Conservation (phyloP, 2,797 vertebrate genomes). For the Pangasius djambal region DNA sequence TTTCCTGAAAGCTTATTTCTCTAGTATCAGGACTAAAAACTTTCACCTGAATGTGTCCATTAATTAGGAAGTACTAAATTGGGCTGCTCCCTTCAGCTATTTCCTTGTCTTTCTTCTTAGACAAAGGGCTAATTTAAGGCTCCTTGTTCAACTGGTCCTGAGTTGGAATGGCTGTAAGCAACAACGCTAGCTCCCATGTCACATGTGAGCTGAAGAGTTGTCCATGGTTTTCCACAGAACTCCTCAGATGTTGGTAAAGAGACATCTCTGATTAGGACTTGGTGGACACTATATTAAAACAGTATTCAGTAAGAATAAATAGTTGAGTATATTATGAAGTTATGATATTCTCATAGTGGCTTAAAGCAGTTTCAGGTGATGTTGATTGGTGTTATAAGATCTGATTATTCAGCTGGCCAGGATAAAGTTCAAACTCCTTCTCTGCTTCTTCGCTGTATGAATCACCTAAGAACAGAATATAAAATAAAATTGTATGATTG, state of each 20-base stretch:
- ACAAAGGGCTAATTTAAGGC: slow-evolving; percentile 2
- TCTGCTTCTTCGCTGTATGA: slow-evolving; percentile 93
- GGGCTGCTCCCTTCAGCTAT: not conserved
- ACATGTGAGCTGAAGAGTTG: not conserved
- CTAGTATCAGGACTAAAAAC: not conserved
- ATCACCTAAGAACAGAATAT: slow-evolving; percentile 75
- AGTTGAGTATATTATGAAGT: slow-evolving; percentile 10
- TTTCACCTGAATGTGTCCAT: not conserved
- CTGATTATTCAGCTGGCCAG: slow-evolving; percentile 95
- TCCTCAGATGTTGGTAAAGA: not conserved
- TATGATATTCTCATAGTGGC: not conserved
- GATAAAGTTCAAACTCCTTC: slow-evolving; percentile 89
- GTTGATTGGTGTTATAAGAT: slow-evolving; percentile 71
- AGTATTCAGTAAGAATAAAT: slow-evolving; percentile 35
- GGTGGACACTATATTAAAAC: not conserved
- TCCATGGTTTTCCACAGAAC: not conserved
- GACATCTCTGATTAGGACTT: not conserved
- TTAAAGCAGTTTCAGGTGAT: slow-evolving; percentile 5
- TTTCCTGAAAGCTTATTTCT: not conserved
- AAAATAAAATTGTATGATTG: not conserved
- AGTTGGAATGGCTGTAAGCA: not conserved
- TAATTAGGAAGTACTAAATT: not conserved
- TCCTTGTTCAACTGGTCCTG: not conserved
- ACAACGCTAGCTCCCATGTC: not conserved
- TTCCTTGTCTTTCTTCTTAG: not conserved